Percentiles rank a stretch among this genome's conserved stretches.
phyloP scores from a whole-genome alignment of 2,888 invertebrate species.

The Eilema sororculum region DNA sequence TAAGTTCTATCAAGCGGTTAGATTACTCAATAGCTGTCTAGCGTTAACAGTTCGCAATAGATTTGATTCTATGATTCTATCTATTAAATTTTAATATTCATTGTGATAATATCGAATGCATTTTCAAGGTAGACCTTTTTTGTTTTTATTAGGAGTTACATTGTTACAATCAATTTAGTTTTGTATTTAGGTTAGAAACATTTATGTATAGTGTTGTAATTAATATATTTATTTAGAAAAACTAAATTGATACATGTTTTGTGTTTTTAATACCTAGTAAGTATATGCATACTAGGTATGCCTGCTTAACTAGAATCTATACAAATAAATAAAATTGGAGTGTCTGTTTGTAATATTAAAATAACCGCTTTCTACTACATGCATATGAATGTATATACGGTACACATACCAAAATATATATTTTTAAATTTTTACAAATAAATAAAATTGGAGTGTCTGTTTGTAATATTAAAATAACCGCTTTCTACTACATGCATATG shows the following conservation, averaged over 20 bases:
- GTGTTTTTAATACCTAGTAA: not conserved
- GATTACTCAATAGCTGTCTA: constrained; percentile 13
- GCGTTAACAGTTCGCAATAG: not conserved
- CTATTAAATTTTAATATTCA: not conserved
- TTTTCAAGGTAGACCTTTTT: not conserved
- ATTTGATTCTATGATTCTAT: not conserved
- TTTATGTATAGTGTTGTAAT: not conserved
- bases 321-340: no score
- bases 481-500: no score
- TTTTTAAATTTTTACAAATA: no score
- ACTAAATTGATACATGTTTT: not conserved
- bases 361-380: no score
- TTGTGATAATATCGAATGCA: not conserved
- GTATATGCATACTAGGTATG: no score
- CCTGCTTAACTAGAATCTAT: no score
- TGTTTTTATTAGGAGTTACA: not conserved
- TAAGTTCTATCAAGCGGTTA: constrained; percentile 11
- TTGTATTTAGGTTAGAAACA: not conserved
- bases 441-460: no score
- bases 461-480: no score
- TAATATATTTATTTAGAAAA: not conserved
- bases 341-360: no score
- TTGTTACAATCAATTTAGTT: not conserved
- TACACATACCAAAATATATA: no score
- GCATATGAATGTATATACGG: no score